Percentiles rank a stretch among this genome's conserved stretches.
phyloP scores from a whole-genome alignment of 2,888 invertebrate genomes.

The Meiosimyza platycephala region DNA sequence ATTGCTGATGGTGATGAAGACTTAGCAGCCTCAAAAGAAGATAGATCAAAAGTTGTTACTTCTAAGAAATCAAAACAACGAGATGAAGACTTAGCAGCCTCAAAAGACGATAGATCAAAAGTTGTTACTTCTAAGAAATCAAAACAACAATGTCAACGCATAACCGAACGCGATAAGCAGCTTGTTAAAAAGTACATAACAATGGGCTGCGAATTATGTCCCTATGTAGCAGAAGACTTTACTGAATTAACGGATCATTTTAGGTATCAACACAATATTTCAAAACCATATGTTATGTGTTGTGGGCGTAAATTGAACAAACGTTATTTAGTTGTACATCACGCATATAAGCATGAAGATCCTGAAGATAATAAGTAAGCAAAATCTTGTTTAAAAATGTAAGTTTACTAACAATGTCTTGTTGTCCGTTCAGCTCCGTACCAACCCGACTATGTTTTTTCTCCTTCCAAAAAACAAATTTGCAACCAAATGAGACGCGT shows the following conservation, averaged over 20 bases:
- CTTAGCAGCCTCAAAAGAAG: conserved; percentile 22
- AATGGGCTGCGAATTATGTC: conserved; percentile 63
- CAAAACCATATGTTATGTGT: conserved; percentile 60
- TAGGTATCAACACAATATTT: conserved; percentile 54
- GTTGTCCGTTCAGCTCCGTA: too few species aligned
- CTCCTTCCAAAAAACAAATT: too few species aligned
- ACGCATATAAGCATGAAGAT: conserved; percentile 64
- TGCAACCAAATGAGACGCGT: too few species aligned
- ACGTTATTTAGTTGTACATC: conserved; percentile 62
- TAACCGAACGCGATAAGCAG: conserved; percentile 55
- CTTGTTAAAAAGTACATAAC: conserved; percentile 63
- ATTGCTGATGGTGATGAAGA: conserved; percentile 31
- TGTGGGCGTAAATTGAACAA: conserved; percentile 64
- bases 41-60: conserved; percentile 25
- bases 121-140: conserved; percentile 28
- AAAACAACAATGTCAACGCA: conserved; percentile 49
- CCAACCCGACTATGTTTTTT: too few species aligned
- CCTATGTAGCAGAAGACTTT: conserved; percentile 57
- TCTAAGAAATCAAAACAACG: conserved; percentile 17
- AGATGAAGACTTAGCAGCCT: conserved; percentile 22
- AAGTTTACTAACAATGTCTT: too few species aligned
- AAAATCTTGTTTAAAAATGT: background rate
- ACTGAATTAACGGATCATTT: conserved; percentile 61
- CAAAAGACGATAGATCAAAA: conserved; percentile 21
- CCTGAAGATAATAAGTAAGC: conserved; percentile 64